Conservation (phyloP, 2,888 invertebrate species). For the Drosophila kanekoi region DNA sequence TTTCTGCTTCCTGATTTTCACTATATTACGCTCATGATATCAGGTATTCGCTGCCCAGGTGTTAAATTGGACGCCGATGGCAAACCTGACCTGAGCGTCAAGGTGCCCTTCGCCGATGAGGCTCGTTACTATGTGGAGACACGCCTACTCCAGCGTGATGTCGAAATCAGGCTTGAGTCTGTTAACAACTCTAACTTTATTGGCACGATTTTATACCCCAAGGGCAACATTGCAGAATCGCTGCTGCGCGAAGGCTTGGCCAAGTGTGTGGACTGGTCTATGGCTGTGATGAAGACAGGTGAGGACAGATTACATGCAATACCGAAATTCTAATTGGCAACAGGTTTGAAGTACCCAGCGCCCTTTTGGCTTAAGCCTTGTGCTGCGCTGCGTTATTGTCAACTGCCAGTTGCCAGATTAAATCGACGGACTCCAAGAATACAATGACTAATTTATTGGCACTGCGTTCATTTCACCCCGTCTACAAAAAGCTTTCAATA, state of each 20-base stretch:
- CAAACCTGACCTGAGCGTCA: constrained; percentile 88
- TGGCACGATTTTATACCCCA: constrained; percentile 96
- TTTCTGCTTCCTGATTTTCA: constrained; percentile 96
- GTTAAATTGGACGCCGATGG: constrained; percentile 92
- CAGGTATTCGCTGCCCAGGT: constrained; percentile 95
- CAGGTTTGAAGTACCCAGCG: constrained; percentile 45
- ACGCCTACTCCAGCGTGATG: constrained; percentile 94
- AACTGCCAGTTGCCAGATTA: constrained; percentile 72
- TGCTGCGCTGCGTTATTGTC: constrained; percentile 51
- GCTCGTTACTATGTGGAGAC: constrained; percentile 97
- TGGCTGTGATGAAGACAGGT: constrained; percentile 91
- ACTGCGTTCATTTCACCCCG: constrained; percentile 84
- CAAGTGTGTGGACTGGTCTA: constrained; percentile 96
- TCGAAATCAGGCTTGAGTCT: constrained; percentile 95
- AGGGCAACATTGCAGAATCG: constrained; percentile 96
- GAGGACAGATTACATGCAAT: constrained; percentile 37
- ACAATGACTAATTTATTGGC: constrained; percentile 55
- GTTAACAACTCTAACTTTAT: constrained; percentile 97
- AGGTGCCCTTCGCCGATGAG: constrained; percentile 93
- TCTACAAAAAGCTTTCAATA: constrained; percentile 63
- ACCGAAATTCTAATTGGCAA: constrained; percentile 36
- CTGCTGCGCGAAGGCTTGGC: constrained; percentile 96
- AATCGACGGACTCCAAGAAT: constrained; percentile 84
- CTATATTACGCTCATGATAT: constrained; percentile 97
- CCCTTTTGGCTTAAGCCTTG: constrained; percentile 56